Evolutionary conservation across 1,140 invertebrate genomes (phyloP).

Genomic region (Megalopta genalis): DNA sequence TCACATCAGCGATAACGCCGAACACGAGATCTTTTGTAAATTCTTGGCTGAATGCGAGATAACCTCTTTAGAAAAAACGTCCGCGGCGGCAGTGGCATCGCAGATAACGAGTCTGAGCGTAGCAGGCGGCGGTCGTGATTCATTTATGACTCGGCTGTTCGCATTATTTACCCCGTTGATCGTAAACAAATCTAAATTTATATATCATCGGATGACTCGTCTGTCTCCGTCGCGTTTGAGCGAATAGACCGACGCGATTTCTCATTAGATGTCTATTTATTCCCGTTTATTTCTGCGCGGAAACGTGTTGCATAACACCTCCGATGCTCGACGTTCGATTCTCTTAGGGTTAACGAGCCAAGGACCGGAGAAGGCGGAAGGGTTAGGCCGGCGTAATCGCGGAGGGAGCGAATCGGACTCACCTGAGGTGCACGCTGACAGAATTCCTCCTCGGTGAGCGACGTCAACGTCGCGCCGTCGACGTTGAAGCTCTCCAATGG

Average conservation of each 20-base stretch:
- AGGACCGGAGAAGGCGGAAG: background rate
- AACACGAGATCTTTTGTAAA: constrained; percentile 37
- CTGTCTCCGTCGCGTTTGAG: background rate
- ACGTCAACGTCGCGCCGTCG: constrained; percentile 87
- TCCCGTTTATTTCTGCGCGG: no score
- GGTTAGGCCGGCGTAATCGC: background rate
- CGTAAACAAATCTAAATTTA: background rate
- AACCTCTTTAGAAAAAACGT: constrained; percentile 33
- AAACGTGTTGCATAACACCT: no score
- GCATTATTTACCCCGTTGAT: background rate
- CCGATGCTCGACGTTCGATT: no score
- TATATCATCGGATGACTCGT: background rate
- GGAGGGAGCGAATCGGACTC: constrained; percentile 61
- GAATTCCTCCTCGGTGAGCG: constrained; percentile 92
- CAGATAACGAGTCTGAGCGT: constrained; percentile 34
- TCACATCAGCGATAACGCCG: constrained; percentile 6
- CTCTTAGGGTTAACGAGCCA: background rate
- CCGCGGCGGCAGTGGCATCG: constrained; percentile 1
- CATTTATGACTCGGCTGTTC: background rate
- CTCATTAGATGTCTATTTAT: no score
- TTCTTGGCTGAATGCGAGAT: constrained; percentile 35
- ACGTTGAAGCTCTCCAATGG: constrained; percentile 88
- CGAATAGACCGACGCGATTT: no score
- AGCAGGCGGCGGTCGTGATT: background rate
- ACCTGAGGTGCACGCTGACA: constrained; percentile 89